phyloP scores from a whole-genome alignment of 2,113 vertebrate genomes.

The Callipepla californica region DNA sequence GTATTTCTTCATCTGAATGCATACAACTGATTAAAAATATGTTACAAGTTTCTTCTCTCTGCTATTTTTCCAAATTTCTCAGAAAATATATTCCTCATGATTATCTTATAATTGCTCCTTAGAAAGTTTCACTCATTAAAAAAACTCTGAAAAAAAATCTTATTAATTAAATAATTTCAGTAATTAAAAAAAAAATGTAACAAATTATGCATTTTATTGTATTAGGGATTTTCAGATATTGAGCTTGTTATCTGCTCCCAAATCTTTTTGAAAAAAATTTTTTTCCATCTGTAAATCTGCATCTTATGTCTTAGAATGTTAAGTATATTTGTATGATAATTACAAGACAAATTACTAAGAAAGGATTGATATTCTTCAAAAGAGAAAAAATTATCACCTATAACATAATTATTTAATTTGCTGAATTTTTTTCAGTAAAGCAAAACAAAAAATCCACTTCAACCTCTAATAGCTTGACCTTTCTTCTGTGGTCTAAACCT shows the following conservation, averaged over 20 bases:
- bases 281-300: not conserved
- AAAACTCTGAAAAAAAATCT: not conserved
- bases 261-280: not conserved
- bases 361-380: not conserved
- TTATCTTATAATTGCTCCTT: not conserved
- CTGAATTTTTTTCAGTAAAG: not conserved
- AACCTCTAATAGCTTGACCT: not conserved
- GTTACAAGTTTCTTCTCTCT: not conserved
- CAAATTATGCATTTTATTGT: not conserved
- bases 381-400: not conserved
- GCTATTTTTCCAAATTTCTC: not conserved
- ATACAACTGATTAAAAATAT: not conserved
- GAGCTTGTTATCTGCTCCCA: not conserved
- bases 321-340: not conserved
- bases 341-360: not conserved
- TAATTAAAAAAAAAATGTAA: not conserved
- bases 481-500: slow-evolving; percentile 28
- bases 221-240: not conserved
- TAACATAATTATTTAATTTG: not conserved
- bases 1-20: not conserved
- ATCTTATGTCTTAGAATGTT: not conserved
- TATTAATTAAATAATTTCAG: not conserved
- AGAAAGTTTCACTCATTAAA: not conserved
- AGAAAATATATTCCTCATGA: not conserved
- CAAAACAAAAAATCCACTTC: not conserved